These are phyloP conservation scores for Parapristionchus giblindavisi DNA, from an alignment of 2,888 invertebrate genomes.

Conservation along the genomic window DNA sequence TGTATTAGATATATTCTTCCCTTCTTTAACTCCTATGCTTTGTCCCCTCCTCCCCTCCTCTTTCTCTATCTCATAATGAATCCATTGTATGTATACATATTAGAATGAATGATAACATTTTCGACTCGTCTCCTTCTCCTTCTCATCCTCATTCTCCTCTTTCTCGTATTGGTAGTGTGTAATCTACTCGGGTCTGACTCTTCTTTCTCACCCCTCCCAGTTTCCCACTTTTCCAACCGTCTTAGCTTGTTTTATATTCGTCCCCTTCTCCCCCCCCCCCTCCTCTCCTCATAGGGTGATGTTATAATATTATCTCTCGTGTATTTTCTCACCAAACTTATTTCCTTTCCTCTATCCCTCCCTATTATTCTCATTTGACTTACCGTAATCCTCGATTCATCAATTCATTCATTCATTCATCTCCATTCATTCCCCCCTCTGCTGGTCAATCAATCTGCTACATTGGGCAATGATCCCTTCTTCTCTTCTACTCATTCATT, in stretches of 20 bases:
- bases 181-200: slow-evolving; percentile 15
- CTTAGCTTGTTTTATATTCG: slow-evolving; percentile 30
- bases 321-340: slow-evolving; percentile 14
- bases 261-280: neutral
- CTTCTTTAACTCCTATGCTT: too few relatives aligned
- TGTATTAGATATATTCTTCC: too few relatives aligned
- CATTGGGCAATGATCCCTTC: too few relatives aligned
- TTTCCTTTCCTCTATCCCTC: neutral
- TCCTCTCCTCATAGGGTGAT: slow-evolving; percentile 4
- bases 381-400: slow-evolving; percentile 10
- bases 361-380: slow-evolving; percentile 11
- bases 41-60: too few relatives aligned
- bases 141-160: slow-evolving; percentile 20
- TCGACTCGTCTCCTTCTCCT: slow-evolving; percentile 9
- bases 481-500: too few relatives aligned
- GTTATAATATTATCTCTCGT: neutral
- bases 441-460: too few relatives aligned
- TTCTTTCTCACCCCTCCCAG: slow-evolving; percentile 10
- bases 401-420: neutral
- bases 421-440: slow-evolving; percentile 11
- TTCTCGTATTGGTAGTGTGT: slow-evolving; percentile 30
- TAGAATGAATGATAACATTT: too few relatives aligned
- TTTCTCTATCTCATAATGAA: too few relatives aligned
- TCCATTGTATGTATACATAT: too few relatives aligned
- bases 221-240: slow-evolving; percentile 10